A percentile compares a stretch with the other conserved stretches of the same genome.
Conservation (phyloP, 2,113 vertebrate species). For the Tragelaphus buxtoni region DNA sequence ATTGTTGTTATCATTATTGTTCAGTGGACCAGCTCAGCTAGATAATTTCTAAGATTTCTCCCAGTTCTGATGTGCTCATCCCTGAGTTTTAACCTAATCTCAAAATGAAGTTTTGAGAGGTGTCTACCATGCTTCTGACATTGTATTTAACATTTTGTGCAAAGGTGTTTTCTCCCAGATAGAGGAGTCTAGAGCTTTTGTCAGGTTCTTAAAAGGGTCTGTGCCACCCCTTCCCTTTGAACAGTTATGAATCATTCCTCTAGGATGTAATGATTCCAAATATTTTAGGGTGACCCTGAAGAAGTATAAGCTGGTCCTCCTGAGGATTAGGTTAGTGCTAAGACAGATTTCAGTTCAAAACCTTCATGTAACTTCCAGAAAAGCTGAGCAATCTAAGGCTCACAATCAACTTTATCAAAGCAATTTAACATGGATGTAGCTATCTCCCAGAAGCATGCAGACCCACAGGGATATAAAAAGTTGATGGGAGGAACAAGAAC, state of each 20-base stretch:
- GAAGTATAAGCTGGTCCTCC: neutral
- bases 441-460: neutral
- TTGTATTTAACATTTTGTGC: neutral
- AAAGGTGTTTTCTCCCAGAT: neutral
- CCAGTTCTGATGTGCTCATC: neutral
- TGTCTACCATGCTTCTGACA: neutral
- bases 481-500: neutral
- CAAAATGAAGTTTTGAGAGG: neutral
- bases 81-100: neutral
- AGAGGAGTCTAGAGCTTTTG: neutral
- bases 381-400: neutral
- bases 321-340: neutral
- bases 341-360: constrained; percentile 37
- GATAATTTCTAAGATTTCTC: neutral
- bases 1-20: neutral
- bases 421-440: neutral
- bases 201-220: neutral
- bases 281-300: constrained; percentile 29
- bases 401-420: constrained; percentile 39
- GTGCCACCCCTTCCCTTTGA: neutral
- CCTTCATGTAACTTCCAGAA: neutral
- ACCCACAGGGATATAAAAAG: neutral
- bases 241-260: neutral
- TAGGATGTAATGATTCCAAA: neutral
- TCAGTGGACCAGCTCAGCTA: neutral